Evolutionary conservation across 2,888 invertebrate species (phyloP).

Genomic region (Glyphotaelius pellucidus): DNA sequence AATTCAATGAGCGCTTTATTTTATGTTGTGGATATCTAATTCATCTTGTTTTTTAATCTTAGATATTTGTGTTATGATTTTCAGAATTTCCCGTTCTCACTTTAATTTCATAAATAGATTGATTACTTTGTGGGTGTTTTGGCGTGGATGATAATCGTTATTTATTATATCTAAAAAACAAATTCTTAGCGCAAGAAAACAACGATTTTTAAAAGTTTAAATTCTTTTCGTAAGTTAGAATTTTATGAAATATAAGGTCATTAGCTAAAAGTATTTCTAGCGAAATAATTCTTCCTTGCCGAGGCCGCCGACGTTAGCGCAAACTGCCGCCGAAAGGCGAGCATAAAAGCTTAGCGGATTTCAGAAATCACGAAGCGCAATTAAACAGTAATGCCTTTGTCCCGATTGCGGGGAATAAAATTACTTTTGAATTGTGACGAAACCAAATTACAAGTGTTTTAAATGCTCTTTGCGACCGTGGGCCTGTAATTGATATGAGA

Average conservation of each 20-base stretch:
- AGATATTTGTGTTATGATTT: not conserved
- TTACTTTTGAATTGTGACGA: conserved; percentile 65
- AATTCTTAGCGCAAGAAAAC: not conserved
- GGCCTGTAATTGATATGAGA: conserved; percentile 58
- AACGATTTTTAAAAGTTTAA: not conserved
- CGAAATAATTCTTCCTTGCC: conserved; percentile 18
- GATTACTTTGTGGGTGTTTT: not conserved
- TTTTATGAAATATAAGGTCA: conserved; percentile 20
- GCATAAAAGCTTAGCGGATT: conserved; percentile 53
- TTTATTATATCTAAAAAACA: not conserved
- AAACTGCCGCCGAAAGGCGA: conserved; percentile 49
- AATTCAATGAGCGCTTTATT: not conserved
- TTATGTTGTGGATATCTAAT: not conserved
- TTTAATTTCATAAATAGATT: not conserved
- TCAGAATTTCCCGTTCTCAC: not conserved
- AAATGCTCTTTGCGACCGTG: conserved; percentile 60
- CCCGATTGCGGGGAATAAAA: conserved; percentile 58
- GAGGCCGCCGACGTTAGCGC: not conserved
- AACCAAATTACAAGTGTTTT: conserved; percentile 66
- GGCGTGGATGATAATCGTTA: not conserved
- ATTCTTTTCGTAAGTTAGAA: not conserved
- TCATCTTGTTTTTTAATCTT: not conserved
- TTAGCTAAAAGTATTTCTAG: conserved; percentile 13
- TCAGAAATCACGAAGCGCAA: conserved; percentile 57
- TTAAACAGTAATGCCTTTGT: conserved; percentile 62